A percentile compares a stretch with the other conserved stretches of the same genome.
Conservation (phyloP, 2,888 invertebrate species). For the Zaprionus bogoriensis region DNA sequence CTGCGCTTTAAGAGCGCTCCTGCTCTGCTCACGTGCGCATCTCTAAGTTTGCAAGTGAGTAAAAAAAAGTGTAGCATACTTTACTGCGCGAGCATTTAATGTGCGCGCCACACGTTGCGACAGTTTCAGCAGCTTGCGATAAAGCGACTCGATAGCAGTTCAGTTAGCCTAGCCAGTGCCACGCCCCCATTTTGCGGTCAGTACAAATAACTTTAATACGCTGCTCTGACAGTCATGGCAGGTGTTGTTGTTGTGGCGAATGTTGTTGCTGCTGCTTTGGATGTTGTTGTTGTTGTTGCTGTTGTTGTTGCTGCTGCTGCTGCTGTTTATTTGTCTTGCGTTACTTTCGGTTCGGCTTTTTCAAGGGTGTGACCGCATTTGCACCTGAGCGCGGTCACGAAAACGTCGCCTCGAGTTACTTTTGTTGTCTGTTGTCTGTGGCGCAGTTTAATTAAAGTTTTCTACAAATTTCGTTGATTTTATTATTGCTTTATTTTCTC, state of each 20-base stretch:
- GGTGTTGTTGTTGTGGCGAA: neutral
- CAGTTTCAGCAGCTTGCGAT: constrained; percentile 47
- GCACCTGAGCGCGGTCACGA: constrained; percentile 69
- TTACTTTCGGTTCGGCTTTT: constrained; percentile 41
- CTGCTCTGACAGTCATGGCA: constrained; percentile 3
- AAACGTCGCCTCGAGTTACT: constrained; percentile 27
- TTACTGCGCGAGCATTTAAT: constrained; percentile 39
- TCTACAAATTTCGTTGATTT: constrained; percentile 55
- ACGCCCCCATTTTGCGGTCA: constrained; percentile 37
- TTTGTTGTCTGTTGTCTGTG: constrained; percentile 27
- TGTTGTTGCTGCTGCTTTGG: constrained; percentile 28
- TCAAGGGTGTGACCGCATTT: constrained; percentile 64
- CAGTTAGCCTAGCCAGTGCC: constrained; percentile 19
- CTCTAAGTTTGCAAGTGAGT: constrained; percentile 6
- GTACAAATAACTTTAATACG: constrained; percentile 43
- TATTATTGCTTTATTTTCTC: constrained; percentile 60
- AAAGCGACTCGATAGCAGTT: constrained; percentile 45
- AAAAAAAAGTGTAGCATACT: constrained; percentile 46
- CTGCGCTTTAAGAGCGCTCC: neutral
- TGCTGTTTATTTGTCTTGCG: constrained; percentile 38
- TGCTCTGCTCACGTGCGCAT: constrained; percentile 17
- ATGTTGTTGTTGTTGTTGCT: neutral
- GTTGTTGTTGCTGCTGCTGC: constrained; percentile 12
- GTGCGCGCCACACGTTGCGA: constrained; percentile 48
- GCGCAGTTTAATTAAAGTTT: constrained; percentile 73